Base-by-base conservation (phyloP, 2,888 invertebrate species). In the Amiota mariae region DNA sequence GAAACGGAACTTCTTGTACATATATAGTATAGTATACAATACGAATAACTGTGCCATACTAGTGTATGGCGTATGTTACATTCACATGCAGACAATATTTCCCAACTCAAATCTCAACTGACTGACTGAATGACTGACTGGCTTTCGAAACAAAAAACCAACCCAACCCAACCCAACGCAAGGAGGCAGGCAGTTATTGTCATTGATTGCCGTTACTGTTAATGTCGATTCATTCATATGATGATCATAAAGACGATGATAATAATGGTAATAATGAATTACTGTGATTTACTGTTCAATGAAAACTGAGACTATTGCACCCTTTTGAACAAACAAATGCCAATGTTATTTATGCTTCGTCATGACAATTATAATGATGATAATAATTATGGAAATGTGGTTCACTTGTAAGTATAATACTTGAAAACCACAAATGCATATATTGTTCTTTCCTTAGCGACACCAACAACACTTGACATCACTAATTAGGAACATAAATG, bases 401-500 rank as follows among this genome's bases (percentile, higher is more conserved):
- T 9, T 36, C 63, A 36, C 46, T 63, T 63, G 63, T 4, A 63
- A n/a, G 24, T 66, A 36, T 66, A 48, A 15, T 47, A 10, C 64
- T 15, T 10, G 10, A 15, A 47, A 15, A 20, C 47, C n/a, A 13
- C 15, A 24, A 24, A 24, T 24, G 51, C 67, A 68, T 54, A 46
- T 24, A 3, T 24, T 24, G 59, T 59, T 18, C 59, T 59, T 20
- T 59, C 8, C 3, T 54, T n/a, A 54, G 54, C 54, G n/a, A 13
- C 66, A n/a, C 10, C 66, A 47, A 46, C 49, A 48, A 4, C 67
- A 54, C 72, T 64, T 64, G 72, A 75, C 78, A 76, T 78, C 84
- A 80, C 84, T 85, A 82, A 85, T 82, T 83, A 79, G 80, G 64
- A 63, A 36, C 8, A 6, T 36, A 36, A 36, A 36, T 24, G 24